These are phyloP conservation scores for Carterocephalus palaemon DNA, from an alignment of 2,888 invertebrate species.

Conservation along the genomic window DNA sequence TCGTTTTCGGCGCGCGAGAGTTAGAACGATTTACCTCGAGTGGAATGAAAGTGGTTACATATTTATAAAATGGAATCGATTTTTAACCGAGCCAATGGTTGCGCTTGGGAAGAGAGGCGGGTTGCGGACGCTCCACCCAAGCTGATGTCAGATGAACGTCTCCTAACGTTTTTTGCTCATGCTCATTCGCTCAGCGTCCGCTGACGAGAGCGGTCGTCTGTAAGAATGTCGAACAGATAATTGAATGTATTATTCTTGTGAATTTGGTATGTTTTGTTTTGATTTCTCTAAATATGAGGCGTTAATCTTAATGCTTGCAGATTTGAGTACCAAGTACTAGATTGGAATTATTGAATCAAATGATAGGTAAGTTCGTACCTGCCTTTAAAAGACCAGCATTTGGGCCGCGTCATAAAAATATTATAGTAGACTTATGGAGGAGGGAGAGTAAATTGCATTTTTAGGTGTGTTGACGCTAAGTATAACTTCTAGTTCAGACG, in stretches of 20 bases:
- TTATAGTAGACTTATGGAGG: too few relatives aligned
- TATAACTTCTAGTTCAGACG: too few relatives aligned
- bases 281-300: too few relatives aligned
- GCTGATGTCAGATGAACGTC: slow-evolving; percentile 69
- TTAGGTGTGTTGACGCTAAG: too few relatives aligned
- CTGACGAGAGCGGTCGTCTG: slow-evolving; percentile 45
- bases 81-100: slow-evolving; percentile 75
- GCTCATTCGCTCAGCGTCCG: slow-evolving; percentile 65
- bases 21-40: slow-evolving; percentile 39
- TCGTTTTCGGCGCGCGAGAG: slow-evolving; percentile 26
- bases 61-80: slow-evolving; percentile 79
- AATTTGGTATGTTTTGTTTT: too few relatives aligned
- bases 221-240: background rate
- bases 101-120: slow-evolving; percentile 63
- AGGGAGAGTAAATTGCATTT: too few relatives aligned
- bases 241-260: background rate
- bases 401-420: too few relatives aligned
- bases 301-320: too few relatives aligned
- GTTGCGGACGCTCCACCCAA: slow-evolving; percentile 60
- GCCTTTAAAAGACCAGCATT: too few relatives aligned
- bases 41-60: slow-evolving; percentile 71
- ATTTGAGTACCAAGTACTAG: too few relatives aligned
- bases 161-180: slow-evolving; percentile 65
- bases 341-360: too few relatives aligned
- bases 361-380: too few relatives aligned